These are phyloP conservation scores for Sternotherus odoratus DNA, from an alignment of 2,797 vertebrate genomes.

Conservation along the genomic window DNA sequence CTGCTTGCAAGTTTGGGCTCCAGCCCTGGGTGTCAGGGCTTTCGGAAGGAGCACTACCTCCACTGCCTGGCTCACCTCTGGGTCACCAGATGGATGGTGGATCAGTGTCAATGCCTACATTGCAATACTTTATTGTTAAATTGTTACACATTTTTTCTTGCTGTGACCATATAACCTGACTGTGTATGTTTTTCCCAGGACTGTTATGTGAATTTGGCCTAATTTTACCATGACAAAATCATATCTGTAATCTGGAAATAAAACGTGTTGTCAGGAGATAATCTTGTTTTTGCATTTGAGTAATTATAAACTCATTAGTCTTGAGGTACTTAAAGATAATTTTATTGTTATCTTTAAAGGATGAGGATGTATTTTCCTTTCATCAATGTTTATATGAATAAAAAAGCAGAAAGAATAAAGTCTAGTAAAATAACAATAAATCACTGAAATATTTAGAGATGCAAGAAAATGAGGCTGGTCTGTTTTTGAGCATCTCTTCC, in stretches of 20 bases:
- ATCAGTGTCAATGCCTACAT: not conserved
- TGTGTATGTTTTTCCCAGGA: not conserved
- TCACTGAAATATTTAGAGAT: not conserved
- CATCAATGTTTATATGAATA: not conserved
- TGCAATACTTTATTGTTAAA: not conserved
- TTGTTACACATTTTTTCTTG: not conserved
- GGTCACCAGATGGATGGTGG: too few relatives aligned
- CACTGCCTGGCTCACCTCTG: not conserved
- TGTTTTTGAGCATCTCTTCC: not conserved
- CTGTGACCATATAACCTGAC: not conserved
- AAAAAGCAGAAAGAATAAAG: not conserved
- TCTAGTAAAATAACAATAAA: not conserved
- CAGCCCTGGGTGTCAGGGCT: not conserved
- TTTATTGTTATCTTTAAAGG: not conserved
- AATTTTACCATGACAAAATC: not conserved
- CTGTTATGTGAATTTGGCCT: not conserved
- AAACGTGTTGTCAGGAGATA: not conserved
- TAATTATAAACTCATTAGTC: not conserved
- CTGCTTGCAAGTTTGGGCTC: not conserved
- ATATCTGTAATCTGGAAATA: not conserved
- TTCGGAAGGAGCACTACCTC: not conserved
- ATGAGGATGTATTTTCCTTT: not conserved
- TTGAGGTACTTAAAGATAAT: not conserved
- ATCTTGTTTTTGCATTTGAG: not conserved
- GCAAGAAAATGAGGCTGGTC: not conserved